Evolutionary conservation across 1,140 invertebrate genomes (phyloP).

Genomic region (Gryllus bimaculatus): DNA sequence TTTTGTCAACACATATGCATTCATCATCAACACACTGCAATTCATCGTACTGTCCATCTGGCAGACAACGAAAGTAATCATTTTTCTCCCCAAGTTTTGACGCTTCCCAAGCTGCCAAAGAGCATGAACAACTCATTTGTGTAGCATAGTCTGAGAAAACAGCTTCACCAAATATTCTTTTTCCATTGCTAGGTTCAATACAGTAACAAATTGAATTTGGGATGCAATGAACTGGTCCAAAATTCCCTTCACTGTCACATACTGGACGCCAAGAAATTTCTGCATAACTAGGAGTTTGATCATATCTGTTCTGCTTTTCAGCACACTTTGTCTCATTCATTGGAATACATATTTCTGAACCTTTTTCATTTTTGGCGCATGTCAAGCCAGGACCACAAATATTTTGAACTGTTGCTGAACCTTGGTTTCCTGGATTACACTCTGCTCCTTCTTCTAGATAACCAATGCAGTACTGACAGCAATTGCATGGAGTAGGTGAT

Average conservation of each 20-base stretch:
- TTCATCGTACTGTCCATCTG: not conserved
- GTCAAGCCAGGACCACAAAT: not conserved
- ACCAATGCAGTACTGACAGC: not conserved
- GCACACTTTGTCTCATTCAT: not conserved
- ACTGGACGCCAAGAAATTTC: not conserved
- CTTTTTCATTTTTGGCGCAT: not conserved
- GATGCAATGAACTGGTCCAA: not conserved
- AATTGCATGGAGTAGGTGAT: not conserved
- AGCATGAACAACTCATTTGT: not conserved
- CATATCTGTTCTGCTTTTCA: not conserved
- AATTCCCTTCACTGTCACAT: not conserved
- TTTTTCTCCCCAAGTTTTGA: not conserved
- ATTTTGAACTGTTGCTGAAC: not conserved
- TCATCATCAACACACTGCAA: not conserved
- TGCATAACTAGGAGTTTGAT: not conserved
- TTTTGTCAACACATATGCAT: not conserved
- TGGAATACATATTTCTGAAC: not conserved
- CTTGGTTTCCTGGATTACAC: not conserved
- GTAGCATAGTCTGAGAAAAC: not conserved
- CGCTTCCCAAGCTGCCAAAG: not conserved
- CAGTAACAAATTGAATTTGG: constrained; percentile 1
- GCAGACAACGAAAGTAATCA: not conserved
- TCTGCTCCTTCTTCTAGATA: not conserved
- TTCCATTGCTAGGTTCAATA: not conserved
- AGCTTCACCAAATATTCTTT: not conserved